phyloP scores from a whole-genome alignment of 1,140 invertebrate species.

The Magallana angulata region DNA sequence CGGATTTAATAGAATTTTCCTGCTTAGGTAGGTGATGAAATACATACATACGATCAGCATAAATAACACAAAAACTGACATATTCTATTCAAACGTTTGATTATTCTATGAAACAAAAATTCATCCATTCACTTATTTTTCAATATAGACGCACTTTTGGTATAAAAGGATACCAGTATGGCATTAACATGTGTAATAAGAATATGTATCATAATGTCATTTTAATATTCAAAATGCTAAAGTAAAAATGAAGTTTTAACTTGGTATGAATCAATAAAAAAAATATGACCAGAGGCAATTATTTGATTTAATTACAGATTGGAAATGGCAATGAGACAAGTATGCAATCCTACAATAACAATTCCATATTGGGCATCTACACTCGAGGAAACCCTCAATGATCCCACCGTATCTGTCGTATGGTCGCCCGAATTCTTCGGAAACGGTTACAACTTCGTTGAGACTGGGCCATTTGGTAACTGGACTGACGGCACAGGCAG shows the following conservation, averaged over 20 bases:
- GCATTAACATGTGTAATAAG: too few species aligned
- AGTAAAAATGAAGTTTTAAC: too few species aligned
- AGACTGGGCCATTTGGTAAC: conserved; percentile 73
- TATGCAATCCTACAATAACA: conserved; percentile 29
- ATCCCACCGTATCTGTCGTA: conserved; percentile 72
- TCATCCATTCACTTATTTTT: too few species aligned
- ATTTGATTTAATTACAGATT: conserved; percentile 39
- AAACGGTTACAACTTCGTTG: conserved; percentile 76
- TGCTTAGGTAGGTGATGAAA: conserved; percentile 40
- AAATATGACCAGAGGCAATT: neutral
- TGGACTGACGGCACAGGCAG: conserved; percentile 53
- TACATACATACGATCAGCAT: too few species aligned
- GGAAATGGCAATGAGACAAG: conserved; percentile 45
- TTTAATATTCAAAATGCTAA: too few species aligned
- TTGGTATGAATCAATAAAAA: too few species aligned
- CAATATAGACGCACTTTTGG: too few species aligned
- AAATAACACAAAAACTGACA: too few species aligned
- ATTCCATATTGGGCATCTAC: conserved; percentile 50
- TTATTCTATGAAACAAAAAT: too few species aligned
- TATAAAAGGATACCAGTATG: too few species aligned
- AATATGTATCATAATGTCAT: too few species aligned
- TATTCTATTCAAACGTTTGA: too few species aligned
- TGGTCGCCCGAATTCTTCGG: conserved; percentile 75
- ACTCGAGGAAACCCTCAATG: conserved; percentile 41
- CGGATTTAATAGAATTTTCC: conserved; percentile 50